Base-by-base conservation (phyloP, 1,140 invertebrate genomes). In the Calliopsis andreniformis region DNA sequence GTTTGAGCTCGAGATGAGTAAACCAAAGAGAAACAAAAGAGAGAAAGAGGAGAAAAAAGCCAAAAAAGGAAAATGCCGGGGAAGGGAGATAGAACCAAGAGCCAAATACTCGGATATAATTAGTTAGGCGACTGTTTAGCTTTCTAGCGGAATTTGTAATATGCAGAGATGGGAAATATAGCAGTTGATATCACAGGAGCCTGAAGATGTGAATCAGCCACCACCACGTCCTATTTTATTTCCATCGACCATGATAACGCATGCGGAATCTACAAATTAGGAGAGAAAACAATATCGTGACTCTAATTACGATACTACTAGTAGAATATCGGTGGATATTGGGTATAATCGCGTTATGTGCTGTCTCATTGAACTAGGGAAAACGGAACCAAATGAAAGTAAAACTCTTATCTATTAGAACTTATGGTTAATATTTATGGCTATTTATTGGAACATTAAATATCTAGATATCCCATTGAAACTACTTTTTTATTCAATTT, bases 191-290 rank as follows among this genome's bases (percentile, higher is more conserved):
- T 62, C 72, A 35, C 58, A 62, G 72, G 64, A 69, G 47, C 64
- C 66, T 25, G 49, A 58, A 76, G 56, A 76, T 42, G 58, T 61
- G 63, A 68, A 79, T 80, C 86, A 87, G 84, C 91, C 90, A 92
- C 88, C 90, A 92, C 90, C 91, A 81, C 43, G 88, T 80, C 87
- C 87, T 78, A 86, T 67, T 91, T 91, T 92, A 92, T 90, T 90
- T 92, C 91, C 91, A 92, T 90, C 89, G 90, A 91, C 88, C 89
- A 86, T 88, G 91, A 90, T 92, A 92, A 89, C 90, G 89, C 91
- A 92, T 92, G 91, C 91, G 89, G 89, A 91, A 92, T 92, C 90
- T 92, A 92, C 89, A 92, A 92, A 87, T 88, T 89, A 91, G 79
- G 85, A 88, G 86, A 88, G 89, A 89, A 78, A 82, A 89, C 83